Evolutionary conservation across 2,888 invertebrate genomes (phyloP).

Genomic region (Drosophila greeni): DNA sequence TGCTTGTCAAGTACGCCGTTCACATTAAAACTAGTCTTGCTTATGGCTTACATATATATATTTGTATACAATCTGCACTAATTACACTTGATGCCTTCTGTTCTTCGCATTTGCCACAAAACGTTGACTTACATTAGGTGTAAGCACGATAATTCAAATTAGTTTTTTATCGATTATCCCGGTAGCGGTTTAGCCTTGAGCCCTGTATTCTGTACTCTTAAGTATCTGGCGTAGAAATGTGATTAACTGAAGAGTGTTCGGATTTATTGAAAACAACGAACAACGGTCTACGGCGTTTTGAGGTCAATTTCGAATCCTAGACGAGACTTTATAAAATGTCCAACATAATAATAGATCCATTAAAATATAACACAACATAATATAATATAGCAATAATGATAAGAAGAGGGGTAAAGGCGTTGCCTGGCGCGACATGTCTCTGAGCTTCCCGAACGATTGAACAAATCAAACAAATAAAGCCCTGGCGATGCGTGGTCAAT

Average conservation of each 20-base stretch:
- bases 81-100: conserved; percentile 46
- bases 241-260: conserved; percentile 21
- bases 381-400: conserved; percentile 21
- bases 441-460: conserved; percentile 1
- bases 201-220: conserved; percentile 43
- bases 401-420: conserved; percentile 8
- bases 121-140: too few species aligned
- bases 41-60: conserved; percentile 26
- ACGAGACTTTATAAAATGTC: conserved; percentile 12
- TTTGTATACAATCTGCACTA: conserved; percentile 40
- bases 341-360: conserved; percentile 16
- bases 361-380: conserved; percentile 40
- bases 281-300: background rate
- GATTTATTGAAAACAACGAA: conserved; percentile 12
- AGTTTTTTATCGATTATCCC: conserved; percentile 13
- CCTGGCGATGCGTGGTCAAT: conserved; percentile 24
- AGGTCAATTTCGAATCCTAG: conserved; percentile 19
- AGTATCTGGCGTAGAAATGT: conserved; percentile 50
- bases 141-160: conserved; percentile 31
- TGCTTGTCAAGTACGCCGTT: conserved; percentile 16
- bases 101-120: conserved; percentile 2
- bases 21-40: conserved; percentile 41
- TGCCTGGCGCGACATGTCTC: conserved; percentile 6
- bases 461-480: conserved; percentile 17
- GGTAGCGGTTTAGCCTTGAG: conserved; percentile 3